These are phyloP conservation scores for Plumapathes pennacea DNA, from an alignment of 92 coral and sea anemone genomes.

Conservation along the genomic window DNA sequence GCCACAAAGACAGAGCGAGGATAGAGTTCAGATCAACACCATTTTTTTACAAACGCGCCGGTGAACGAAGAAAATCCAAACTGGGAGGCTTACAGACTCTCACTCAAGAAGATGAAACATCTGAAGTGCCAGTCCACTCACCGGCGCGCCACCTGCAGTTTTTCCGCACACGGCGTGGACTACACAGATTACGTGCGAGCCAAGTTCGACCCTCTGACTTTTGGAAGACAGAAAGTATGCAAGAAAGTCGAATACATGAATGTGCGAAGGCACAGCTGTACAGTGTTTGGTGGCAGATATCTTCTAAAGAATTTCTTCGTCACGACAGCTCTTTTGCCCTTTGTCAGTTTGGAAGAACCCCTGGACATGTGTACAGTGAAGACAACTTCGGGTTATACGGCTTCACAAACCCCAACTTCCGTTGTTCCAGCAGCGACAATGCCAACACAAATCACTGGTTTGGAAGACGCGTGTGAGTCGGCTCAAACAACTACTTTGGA, in stretches of 20 bases:
- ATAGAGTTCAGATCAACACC: too few relatives aligned
- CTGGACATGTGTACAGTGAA: conserved; percentile 7
- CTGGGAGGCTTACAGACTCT: conserved; percentile 49
- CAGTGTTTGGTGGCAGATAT: conserved; percentile 42
- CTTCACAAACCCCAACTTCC: neutral
- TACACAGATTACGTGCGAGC: conserved; percentile 56
- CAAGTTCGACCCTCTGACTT: conserved; percentile 27
- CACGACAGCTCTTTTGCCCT: conserved; percentile 3
- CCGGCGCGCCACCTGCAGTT: conserved; percentile 65
- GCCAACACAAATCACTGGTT: conserved; percentile 45
- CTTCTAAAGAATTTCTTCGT: conserved; percentile 1
- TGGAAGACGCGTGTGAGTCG: too few relatives aligned
- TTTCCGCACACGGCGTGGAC: conserved; percentile 39
- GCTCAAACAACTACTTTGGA: too few relatives aligned
- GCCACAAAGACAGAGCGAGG: too few relatives aligned
- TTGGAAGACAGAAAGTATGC: conserved; percentile 17
- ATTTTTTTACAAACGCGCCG: too few relatives aligned
- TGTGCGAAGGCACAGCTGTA: conserved; percentile 46
- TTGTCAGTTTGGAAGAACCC: conserved; percentile 15
- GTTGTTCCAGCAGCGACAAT: neutral
- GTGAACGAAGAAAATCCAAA: conserved; percentile 22
- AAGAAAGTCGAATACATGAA: conserved; percentile 48
- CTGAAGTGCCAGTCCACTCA: conserved; percentile 27
- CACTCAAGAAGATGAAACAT: conserved; percentile 20
- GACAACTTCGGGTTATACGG: conserved; percentile 35